phyloP scores from a whole-genome alignment of 1,140 invertebrate genomes.

The Zaprionus nigranus region DNA sequence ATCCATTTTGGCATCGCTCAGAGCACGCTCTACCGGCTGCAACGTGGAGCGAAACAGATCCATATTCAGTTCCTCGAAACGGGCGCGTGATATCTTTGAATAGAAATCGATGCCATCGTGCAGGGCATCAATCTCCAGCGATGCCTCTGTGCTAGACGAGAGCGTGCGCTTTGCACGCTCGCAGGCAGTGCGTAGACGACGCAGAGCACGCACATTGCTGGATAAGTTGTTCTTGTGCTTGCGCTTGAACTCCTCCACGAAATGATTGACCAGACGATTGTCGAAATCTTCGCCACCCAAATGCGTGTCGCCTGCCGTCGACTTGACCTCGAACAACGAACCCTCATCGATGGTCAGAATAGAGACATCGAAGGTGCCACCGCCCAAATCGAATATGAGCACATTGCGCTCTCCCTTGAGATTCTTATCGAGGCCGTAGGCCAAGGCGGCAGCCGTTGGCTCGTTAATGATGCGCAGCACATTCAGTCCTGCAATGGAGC shows the following conservation, averaged over 20 bases:
- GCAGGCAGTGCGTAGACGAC: constrained; percentile 91
- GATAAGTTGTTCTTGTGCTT: constrained; percentile 93
- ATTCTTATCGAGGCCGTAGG: constrained; percentile 94
- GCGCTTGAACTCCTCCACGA: constrained; percentile 91
- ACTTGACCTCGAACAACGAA: constrained; percentile 91
- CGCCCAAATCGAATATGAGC: constrained; percentile 90
- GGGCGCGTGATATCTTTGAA: constrained; percentile 92
- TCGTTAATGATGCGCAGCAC: constrained; percentile 93
- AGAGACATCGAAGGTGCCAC: constrained; percentile 94
- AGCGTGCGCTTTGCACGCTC: constrained; percentile 89
- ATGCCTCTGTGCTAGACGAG: constrained; percentile 89
- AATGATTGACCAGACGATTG: constrained; percentile 93
- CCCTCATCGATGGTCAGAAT: constrained; percentile 94
- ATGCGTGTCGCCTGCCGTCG: constrained; percentile 91
- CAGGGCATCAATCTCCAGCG: constrained; percentile 91
- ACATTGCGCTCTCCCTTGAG: constrained; percentile 92
- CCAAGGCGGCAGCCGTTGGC: constrained; percentile 92
- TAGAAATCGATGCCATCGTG: constrained; percentile 94
- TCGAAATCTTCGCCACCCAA: constrained; percentile 92
- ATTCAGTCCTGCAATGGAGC: constrained; percentile 90
- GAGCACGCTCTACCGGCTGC: constrained; percentile 89
- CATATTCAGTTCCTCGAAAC: constrained; percentile 94
- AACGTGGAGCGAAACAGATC: constrained; percentile 91
- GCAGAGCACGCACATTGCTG: constrained; percentile 90
- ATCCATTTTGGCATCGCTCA: constrained; percentile 91